Conservation (phyloP, 1,140 invertebrate species). For the Helicoverpa armigera region DNA sequence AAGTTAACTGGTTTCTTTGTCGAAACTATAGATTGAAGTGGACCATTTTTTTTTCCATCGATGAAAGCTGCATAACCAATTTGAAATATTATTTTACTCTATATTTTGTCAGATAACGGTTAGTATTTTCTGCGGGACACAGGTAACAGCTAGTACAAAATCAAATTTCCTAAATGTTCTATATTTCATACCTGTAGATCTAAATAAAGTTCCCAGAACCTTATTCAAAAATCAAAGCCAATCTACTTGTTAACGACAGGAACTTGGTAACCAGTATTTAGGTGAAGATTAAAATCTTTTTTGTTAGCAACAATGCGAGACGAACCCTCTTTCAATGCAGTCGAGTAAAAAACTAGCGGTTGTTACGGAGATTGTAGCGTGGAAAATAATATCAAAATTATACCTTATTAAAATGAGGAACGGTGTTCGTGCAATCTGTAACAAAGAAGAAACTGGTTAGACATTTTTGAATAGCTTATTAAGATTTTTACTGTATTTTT, state of each 20-base stretch:
- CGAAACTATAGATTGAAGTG: no score
- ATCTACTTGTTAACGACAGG: conserved; percentile 8
- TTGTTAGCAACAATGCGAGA: background rate
- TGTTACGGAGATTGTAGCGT: background rate
- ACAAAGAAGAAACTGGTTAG: conserved; percentile 35
- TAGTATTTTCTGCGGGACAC: no score
- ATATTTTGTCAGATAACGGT: no score
- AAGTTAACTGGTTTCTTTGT: no score
- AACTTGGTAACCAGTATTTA: background rate
- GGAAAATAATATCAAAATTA: conserved; percentile 44
- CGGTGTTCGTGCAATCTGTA: conserved; percentile 14
- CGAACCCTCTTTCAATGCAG: background rate
- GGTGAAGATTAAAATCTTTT: background rate
- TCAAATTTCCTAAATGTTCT: no score
- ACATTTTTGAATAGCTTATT: conserved; percentile 15
- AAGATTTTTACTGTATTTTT: conserved; percentile 7
- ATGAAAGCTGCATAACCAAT: no score
- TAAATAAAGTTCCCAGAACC: background rate
- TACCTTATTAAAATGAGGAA: conserved; percentile 41
- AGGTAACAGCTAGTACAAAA: no score
- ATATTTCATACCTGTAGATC: no score
- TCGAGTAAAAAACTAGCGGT: conserved; percentile 17
- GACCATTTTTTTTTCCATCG: no score
- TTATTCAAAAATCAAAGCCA: background rate
- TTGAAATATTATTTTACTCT: no score